Conservation (phyloP, 1,140 invertebrate species). For the Pachypeltis micranthus region DNA sequence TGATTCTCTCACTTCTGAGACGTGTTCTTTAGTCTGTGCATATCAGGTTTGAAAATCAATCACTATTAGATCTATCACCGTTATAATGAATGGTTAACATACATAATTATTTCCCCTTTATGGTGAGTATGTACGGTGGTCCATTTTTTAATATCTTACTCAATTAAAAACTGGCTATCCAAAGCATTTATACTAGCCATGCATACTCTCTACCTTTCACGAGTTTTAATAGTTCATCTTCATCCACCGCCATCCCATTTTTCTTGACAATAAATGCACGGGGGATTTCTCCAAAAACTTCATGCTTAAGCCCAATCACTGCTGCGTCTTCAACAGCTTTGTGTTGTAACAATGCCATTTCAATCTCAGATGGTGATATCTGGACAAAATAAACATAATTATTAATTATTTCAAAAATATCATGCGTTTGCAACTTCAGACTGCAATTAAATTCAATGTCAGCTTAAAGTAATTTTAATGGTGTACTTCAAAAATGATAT, state of each 20-base stretch:
- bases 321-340: conserved; percentile 80
- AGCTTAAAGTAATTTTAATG: too few species aligned
- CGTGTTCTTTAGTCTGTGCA: too few species aligned
- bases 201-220: conserved; percentile 30
- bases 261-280: conserved; percentile 90
- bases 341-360: conserved; percentile 81
- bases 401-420: too few species aligned
- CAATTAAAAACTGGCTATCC: not conserved
- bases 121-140: not conserved
- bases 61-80: not conserved
- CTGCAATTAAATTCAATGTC: too few species aligned
- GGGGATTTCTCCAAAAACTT: conserved; percentile 87
- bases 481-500: too few species aligned
- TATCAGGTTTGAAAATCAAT: not conserved
- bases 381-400: too few species aligned
- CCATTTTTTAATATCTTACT: not conserved
- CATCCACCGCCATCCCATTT: conserved; percentile 53
- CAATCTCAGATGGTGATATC: conserved; percentile 64
- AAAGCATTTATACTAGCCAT: not conserved
- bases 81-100: not conserved
- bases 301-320: conserved; percentile 82
- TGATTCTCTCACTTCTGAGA: too few species aligned
- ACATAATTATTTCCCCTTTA: not conserved
- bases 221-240: conserved; percentile 56
- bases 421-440: too few species aligned